Percentiles rank a stretch among this genome's conserved stretches.
Evolutionary conservation across 2,797 vertebrate genomes (phyloP).

Genomic region (Numenius phaeopus): DNA sequence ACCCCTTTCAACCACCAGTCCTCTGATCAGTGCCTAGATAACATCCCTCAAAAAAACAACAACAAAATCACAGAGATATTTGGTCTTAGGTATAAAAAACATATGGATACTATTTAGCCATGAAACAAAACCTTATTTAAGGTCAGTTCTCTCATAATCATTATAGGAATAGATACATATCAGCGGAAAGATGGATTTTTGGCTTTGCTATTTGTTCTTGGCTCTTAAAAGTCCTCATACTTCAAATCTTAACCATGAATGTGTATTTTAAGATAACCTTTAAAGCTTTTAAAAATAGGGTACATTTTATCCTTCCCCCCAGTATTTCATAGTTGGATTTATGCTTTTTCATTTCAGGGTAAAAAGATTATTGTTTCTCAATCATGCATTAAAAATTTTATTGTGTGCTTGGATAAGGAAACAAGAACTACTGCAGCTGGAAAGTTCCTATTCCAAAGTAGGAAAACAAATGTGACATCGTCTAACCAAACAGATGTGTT

Average conservation of each 20-base stretch:
- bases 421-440: background rate
- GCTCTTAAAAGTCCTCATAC: background rate
- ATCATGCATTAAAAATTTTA: background rate
- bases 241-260: background rate
- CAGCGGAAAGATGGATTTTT: background rate
- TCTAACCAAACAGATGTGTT: background rate
- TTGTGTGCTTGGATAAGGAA: background rate
- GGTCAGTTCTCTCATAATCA: background rate
- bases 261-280: background rate
- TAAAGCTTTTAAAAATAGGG: background rate
- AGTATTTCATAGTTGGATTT: background rate
- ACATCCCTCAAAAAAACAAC: accelerated
- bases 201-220: background rate
- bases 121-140: background rate
- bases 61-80: background rate
- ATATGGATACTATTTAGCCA: slow-evolving; percentile 1
- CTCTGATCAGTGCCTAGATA: background rate
- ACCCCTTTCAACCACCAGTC: background rate
- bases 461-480: background rate
- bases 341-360: background rate
- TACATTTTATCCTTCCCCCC: background rate
- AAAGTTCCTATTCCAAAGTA: background rate
- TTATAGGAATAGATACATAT: background rate
- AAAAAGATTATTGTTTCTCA: background rate
- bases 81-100: background rate